phyloP scores from a whole-genome alignment of 2,888 invertebrate species.

The Sipha maydis region DNA sequence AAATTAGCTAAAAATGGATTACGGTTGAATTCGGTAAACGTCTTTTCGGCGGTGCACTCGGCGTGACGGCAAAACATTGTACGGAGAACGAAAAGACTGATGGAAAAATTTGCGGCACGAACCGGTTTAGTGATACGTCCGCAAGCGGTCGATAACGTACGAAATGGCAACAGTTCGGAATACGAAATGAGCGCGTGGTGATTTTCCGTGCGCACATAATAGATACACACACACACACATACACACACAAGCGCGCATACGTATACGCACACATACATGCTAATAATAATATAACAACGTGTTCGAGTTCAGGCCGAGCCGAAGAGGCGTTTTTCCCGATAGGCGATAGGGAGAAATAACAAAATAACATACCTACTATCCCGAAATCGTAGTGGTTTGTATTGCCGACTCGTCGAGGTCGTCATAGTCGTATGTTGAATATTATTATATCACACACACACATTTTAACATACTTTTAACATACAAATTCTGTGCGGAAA shows the following conservation, averaged over 20 bases:
- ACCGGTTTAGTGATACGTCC: constrained; percentile 6
- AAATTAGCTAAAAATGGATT: background rate
- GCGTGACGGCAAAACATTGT: too few species aligned
- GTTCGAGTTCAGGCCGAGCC: background rate
- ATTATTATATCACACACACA: too few species aligned
- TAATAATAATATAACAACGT: constrained; percentile 26
- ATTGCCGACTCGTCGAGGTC: background rate
- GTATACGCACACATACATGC: background rate
- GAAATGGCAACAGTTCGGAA: constrained; percentile 44
- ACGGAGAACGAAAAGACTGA: background rate
- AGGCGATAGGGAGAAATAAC: background rate
- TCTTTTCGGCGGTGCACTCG: too few species aligned
- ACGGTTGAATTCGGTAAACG: too few species aligned
- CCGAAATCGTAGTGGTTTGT: background rate
- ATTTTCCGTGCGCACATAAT: constrained; percentile 1
- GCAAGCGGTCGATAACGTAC: background rate
- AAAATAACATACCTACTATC: background rate
- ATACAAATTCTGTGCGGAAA: too few species aligned
- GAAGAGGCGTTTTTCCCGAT: background rate
- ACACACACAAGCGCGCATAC: background rate
- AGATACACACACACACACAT: background rate
- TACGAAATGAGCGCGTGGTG: constrained; percentile 36
- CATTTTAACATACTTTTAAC: too few species aligned
- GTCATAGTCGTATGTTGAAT: background rate
- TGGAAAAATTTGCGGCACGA: constrained; percentile 29